Conservation (phyloP, 2,113 vertebrate genomes). For the Cyprinodon brontotheroides region DNA sequence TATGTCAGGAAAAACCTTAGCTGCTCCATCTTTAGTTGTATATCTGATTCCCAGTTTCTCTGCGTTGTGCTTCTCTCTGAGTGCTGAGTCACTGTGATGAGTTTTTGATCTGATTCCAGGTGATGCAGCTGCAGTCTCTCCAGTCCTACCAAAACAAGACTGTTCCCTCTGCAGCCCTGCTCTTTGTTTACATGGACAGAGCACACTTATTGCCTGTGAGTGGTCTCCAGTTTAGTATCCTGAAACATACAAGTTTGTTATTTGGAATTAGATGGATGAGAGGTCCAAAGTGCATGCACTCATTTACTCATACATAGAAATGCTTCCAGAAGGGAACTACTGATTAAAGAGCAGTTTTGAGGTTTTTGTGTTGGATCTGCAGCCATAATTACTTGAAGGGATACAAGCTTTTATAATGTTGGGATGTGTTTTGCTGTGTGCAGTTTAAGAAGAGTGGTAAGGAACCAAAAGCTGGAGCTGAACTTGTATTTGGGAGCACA, state of each 20-base stretch:
- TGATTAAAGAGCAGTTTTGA: neutral
- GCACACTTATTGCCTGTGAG: slow-evolving; percentile 85
- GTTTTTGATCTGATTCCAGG: slow-evolving; percentile 69
- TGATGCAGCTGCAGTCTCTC: slow-evolving; percentile 80
- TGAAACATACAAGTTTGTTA: neutral
- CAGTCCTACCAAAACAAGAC: slow-evolving; percentile 83
- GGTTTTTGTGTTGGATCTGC: neutral
- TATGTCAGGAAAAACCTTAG: too few species aligned
- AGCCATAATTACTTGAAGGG: neutral
- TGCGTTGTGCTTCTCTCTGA: neutral
- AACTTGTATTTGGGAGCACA: slow-evolving; percentile 74
- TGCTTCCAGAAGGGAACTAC: neutral
- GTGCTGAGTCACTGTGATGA: slow-evolving; percentile 45
- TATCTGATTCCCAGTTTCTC: neutral
- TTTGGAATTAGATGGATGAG: neutral
- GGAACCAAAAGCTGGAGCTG: slow-evolving; percentile 78
- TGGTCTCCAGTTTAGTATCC: slow-evolving; percentile 12
- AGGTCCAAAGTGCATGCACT: neutral
- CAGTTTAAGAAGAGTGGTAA: slow-evolving; percentile 86
- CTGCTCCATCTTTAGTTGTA: too few species aligned
- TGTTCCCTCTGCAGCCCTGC: slow-evolving; percentile 81
- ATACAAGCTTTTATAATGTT: slow-evolving; percentile 10
- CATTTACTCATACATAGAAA: neutral
- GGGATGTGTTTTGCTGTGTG: slow-evolving; percentile 14
- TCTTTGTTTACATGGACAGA: slow-evolving; percentile 85